Base-by-base conservation (phyloP, 1,140 invertebrate genomes). In the Trigoniulus corallinus region DNA sequence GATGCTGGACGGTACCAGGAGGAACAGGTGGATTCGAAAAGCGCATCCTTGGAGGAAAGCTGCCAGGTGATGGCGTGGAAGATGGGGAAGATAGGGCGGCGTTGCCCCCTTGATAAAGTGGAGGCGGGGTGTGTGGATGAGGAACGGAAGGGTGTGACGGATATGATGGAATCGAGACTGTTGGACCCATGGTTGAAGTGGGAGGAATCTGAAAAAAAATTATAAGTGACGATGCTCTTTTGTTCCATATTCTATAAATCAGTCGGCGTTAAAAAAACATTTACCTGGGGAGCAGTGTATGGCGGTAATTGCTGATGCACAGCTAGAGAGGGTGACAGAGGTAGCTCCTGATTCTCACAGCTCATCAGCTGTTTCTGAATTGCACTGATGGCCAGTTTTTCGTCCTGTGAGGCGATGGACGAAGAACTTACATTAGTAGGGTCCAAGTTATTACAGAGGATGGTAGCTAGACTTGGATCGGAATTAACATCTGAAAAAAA, bases 301-400 rank as follows among this genome's bases (percentile, higher is more conserved):
- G 37, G 26, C 10, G 42, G 18, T 2, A 45, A 27, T 25, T 15
- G 48, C 7, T 34, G 37, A 3, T 34, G 40, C 29, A 40, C 34
- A 39, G 2, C 22, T 2, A 51, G 10, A 4, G 42, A 13, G 26
- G 57, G 29, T n/a, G 51, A 49, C 18, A 48, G 29, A 43, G 50
- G 46, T 21, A 53, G 58, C 50, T 46, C 60, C 62, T 76, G 74
- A 60, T 78, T 82, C 64, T 78, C 78, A 58, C 73, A 80, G 58
- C 81, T 81, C 87, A 93, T 93, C 51, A 95, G 70, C 60, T 84
- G 84, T 63, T 86, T 80, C 59, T 88, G 84, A 60, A 95, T 95
- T 10, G 79, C 84, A 61, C 81, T 84, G 48, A 94, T 93, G 18
- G 84, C 88, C 66, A 82, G 77, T 62, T 80, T 80, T 59, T 88